These are phyloP conservation scores for Mormyrops attenuatus DNA, from an alignment of 2,797 vertebrate genomes.

Conservation along the genomic window DNA sequence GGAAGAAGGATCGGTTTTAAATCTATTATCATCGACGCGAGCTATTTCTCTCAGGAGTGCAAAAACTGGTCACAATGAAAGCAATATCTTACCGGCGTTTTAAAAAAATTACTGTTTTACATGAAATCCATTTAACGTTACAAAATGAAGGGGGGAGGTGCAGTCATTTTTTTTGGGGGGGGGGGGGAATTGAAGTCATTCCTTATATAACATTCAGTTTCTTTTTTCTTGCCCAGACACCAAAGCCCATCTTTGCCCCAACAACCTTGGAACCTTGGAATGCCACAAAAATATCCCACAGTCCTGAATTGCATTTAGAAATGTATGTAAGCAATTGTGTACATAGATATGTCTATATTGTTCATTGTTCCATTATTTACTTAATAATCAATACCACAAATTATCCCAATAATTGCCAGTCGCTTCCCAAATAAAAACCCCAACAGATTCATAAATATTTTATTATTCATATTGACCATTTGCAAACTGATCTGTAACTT, in stretches of 20 bases:
- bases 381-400: background rate
- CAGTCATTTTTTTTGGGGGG: background rate
- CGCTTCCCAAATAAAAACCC: background rate
- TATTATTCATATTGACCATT: background rate
- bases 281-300: background rate
- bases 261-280: background rate
- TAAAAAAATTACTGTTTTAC: background rate
- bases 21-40: background rate
- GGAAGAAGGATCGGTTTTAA: background rate
- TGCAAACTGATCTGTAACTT: background rate
- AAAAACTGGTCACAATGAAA: background rate
- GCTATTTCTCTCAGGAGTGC: background rate
- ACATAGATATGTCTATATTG: background rate
- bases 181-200: background rate
- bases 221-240: background rate
- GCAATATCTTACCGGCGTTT: background rate
- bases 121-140: background rate
- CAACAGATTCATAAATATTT: background rate
- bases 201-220: background rate
- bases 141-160: background rate
- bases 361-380: background rate
- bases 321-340: background rate
- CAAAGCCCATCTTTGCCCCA: background rate
- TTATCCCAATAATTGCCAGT: background rate
- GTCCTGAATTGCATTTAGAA: background rate